These are phyloP conservation scores for Callionymus lyra DNA, from an alignment of 2,113 vertebrate species.

Conservation along the genomic window DNA sequence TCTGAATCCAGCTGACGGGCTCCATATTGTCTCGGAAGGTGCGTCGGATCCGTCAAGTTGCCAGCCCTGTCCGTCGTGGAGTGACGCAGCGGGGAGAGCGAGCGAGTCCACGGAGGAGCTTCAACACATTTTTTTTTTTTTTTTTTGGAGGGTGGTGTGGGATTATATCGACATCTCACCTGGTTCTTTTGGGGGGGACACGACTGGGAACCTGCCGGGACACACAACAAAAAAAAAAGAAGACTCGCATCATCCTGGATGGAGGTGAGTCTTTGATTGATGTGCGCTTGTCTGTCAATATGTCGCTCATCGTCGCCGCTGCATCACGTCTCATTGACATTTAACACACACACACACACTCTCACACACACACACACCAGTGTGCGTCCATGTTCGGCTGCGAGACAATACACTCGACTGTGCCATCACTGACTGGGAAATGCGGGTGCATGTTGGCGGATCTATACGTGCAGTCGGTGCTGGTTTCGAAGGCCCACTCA, in stretches of 20 bases:
- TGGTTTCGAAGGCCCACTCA: conserved; percentile 34
- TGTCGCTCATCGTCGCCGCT: conserved; percentile 25
- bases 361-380: conserved; percentile 5
- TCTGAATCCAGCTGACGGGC: no score
- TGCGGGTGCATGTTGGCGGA: conserved; percentile 20
- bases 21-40: no score
- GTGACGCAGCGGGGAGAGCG: no score
- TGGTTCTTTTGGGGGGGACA: conserved; percentile 39
- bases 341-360: conserved; percentile 12
- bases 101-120: no score
- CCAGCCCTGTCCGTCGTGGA: no score
- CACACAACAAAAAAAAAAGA: no score
- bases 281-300: conserved; percentile 41
- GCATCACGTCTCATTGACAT: conserved; percentile 2
- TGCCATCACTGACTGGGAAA: conserved; percentile 23
- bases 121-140: no score
- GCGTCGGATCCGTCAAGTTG: no score
- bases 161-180: conserved; percentile 43
- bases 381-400: conserved; percentile 5
- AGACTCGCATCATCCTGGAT: conserved; percentile 17
- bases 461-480: conserved; percentile 7
- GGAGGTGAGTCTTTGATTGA: conserved; percentile 53
- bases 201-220: conserved; percentile 27
- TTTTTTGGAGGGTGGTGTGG: conserved; percentile 1
- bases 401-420: conserved; percentile 25